Base-by-base conservation (phyloP, 2,888 invertebrate genomes). In the Actias luna region DNA sequence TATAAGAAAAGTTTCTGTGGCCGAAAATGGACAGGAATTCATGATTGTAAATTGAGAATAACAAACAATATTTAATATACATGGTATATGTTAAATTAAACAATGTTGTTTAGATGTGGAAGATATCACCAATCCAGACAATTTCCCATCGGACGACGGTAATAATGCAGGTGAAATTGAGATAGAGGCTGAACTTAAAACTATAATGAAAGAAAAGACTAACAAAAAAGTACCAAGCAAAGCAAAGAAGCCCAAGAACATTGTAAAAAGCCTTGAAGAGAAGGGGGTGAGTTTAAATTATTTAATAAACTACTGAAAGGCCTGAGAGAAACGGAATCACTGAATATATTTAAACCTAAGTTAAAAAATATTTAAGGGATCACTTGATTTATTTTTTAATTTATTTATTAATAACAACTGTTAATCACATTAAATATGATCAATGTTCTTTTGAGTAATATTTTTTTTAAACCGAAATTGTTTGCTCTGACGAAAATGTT, bases 161-260 rank as follows among this genome's bases (percentile, higher is more conserved):
- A 63, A 64, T 33, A 62, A 64, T 31, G 22, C 60, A 0, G 69
- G 72, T 1, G n/a, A 67, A 0, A 59, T 64, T 0, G 70, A 70
- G n/a, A 42, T 64, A n/a, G 33, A 64, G 25, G 57, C 33, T 12
- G 46, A 67, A 31, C 58, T 60, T 58, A 46, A 63, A 27, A 27
- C 18, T 46, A 60, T 42, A 16, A 31, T 55, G 27, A 63, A 18
- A 10, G 60, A 61, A 42, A 64, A 58, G 60, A 65, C 42, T 35
- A 64, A 64, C 5, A 71, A 65, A 27, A 39, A 59, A 0, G 67
- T 69, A 2, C 22, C 64, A 5, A 65, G 50, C 1, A 68, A 65
- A 46, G 16, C 27, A 0, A 60, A 65, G n/a, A 61, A 59, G n/a
- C 59, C 36, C 3, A 71, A 67, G 63, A 69, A 66, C 39, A 63